Evolutionary conservation across 1,140 invertebrate species (phyloP), one percentile per base, ranked within the genome.

Genomic region (Chrysopa pallens): DNA sequence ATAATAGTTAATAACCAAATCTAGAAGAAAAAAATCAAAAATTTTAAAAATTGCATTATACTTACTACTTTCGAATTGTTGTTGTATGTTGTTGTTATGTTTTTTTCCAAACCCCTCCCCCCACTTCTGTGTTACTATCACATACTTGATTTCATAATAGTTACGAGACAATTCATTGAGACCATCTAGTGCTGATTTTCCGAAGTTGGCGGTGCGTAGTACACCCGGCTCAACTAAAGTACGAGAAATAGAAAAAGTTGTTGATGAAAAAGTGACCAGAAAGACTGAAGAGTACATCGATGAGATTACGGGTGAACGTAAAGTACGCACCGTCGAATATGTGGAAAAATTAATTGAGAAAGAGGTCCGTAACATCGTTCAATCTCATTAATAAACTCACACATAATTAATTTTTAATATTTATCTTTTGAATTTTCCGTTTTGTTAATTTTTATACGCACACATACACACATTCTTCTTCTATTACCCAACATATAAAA

Each of bases 271-370:
- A 64, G 77, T 89, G 50, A 84, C 80, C 50, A 70, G 77, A 45
- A 78, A 80, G 62, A 89, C 85, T 42, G 84, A 90, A 66, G 85
- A 90, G 63, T 85, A 83, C 65, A 62, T 84, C 52, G 86, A 87
- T 64, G 83, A 86, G 52, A 65, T 74, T 47, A 86, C 84, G 46
- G 86, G 86, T 52, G 79, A 83, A 62, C 74, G 74, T 60, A 80
- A 80, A 66, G 76, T 92, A 50, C 72, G 84, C 68, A 92, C 87
- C 43, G 74, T 90, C 61, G 84, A 90, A 73, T 84, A 87, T 70
- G 80, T 89, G 68, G 86, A 92, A 72, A 90, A 90, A 74, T 76
- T 87, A 62, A 86, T 92, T 66, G 86, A 92, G 67, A 86, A 82
- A 74, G 86, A 92, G 86, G 86, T 91, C 86, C 62, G 17, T 23